Evolutionary conservation across 2,888 invertebrate species (phyloP).

Genomic region (Nomada ruficornis): DNA sequence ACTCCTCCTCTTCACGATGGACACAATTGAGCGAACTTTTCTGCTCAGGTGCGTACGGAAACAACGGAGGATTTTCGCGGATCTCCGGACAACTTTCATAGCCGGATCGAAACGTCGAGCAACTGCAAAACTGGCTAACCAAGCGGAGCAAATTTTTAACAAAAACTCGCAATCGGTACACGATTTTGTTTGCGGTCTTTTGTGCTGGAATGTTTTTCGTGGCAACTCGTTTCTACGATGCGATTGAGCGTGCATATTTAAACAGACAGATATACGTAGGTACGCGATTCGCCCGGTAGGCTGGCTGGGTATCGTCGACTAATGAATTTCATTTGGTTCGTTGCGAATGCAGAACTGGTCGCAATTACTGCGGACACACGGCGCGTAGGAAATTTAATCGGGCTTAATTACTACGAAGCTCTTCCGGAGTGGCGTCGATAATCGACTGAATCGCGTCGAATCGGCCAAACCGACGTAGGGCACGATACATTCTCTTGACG

Average conservation of each 20-base stretch:
- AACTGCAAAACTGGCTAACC: background rate
- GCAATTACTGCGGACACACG: slow-evolving; percentile 70
- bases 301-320: slow-evolving; percentile 51
- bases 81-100: background rate
- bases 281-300: slow-evolving; percentile 31
- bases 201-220: slow-evolving; percentile 12
- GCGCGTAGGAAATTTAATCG: slow-evolving; percentile 72
- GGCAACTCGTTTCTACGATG: background rate
- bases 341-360: slow-evolving; percentile 67
- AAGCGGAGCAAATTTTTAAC: background rate
- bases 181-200: background rate
- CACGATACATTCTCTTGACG: slow-evolving; percentile 43
- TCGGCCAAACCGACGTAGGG: slow-evolving; percentile 64
- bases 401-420: slow-evolving; percentile 69
- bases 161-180: too few relatives aligned
- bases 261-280: background rate
- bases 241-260: slow-evolving; percentile 28
- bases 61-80: background rate
- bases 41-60: too few relatives aligned
- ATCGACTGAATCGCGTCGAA: slow-evolving; percentile 67
- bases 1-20: background rate
- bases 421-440: slow-evolving; percentile 68
- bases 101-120: background rate
- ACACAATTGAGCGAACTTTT: background rate
- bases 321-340: slow-evolving; percentile 72